A percentile compares a stretch with the other conserved stretches of the same genome.
phyloP scores from a whole-genome alignment of 2,797 vertebrate genomes.

The Pangasius krempfi region DNA sequence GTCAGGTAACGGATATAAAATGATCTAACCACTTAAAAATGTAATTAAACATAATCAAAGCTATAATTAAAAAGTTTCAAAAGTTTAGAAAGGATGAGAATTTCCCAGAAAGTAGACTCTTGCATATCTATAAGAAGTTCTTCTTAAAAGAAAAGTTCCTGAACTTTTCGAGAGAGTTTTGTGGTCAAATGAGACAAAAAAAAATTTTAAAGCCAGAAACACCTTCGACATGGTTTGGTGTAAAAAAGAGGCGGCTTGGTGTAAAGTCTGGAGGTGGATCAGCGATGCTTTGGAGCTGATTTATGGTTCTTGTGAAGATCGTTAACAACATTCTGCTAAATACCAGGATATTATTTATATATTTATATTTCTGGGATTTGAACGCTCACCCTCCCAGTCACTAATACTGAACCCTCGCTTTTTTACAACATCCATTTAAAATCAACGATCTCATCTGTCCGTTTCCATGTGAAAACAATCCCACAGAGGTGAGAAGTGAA shows the following conservation, averaged over 20 bases:
- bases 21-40: neutral
- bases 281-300: neutral
- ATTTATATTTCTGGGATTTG: neutral
- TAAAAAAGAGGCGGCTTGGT: neutral
- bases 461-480: neutral
- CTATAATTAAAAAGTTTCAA: neutral
- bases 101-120: neutral
- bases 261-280: neutral
- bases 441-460: neutral
- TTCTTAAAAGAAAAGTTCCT: neutral
- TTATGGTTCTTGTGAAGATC: neutral
- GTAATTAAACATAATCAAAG: neutral
- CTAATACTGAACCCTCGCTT: neutral
- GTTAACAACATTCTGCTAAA: neutral
- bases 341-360: too few species aligned
- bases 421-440: neutral
- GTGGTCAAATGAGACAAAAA: neutral
- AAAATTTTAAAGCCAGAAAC: neutral
- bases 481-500: neutral
- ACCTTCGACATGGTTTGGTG: neutral
- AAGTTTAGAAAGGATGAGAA: neutral
- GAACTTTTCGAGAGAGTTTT: neutral
- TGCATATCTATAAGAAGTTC: neutral
- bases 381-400: neutral
- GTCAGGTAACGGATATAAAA: neutral